phyloP scores from a whole-genome alignment of 2,113 vertebrate genomes.

The Dissostichus mawsoni region DNA sequence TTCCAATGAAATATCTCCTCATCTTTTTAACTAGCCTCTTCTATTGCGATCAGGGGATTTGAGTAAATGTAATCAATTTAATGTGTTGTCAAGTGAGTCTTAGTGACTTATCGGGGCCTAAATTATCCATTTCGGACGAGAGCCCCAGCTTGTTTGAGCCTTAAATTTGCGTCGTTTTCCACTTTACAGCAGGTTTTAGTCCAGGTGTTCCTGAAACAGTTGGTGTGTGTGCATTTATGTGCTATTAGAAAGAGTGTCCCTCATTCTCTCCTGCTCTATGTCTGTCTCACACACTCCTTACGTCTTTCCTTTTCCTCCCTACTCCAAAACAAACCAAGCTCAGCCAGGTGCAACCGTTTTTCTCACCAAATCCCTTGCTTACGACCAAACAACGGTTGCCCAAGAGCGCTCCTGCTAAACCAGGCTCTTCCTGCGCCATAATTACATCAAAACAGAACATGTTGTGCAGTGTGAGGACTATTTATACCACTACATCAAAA shows the following conservation, averaged over 20 bases:
- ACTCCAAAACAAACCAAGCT: slow-evolving; percentile 43
- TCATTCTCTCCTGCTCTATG: slow-evolving; percentile 15
- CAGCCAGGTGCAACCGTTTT: slow-evolving; percentile 76
- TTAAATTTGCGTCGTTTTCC: slow-evolving; percentile 61
- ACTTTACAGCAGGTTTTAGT: slow-evolving; percentile 65
- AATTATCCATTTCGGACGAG: slow-evolving; percentile 58
- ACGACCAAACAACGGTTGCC: slow-evolving; percentile 67
- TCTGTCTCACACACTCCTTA: slow-evolving; percentile 34
- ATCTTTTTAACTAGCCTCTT: slow-evolving; percentile 51
- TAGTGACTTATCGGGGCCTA: slow-evolving; percentile 36
- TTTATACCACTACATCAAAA: slow-evolving; percentile 74
- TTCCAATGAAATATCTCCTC: slow-evolving; percentile 35
- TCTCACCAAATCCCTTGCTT: slow-evolving; percentile 71
- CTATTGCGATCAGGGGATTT: slow-evolving; percentile 46
- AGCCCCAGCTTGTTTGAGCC: slow-evolving; percentile 48
- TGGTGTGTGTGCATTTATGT: slow-evolving; percentile 8
- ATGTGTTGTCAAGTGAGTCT: slow-evolving; percentile 53
- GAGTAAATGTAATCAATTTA: slow-evolving; percentile 62
- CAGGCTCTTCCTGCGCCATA: slow-evolving; percentile 77
- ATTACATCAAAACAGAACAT: slow-evolving; percentile 81
- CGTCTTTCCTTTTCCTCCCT: slow-evolving; percentile 15
- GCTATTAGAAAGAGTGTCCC: slow-evolving; percentile 10
- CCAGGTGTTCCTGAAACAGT: slow-evolving; percentile 72
- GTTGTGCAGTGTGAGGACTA: slow-evolving; percentile 76
- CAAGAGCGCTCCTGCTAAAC: slow-evolving; percentile 71